These are phyloP conservation scores for Chrysopa pallens DNA, from an alignment of 1,140 invertebrate species.

Conservation along the genomic window DNA sequence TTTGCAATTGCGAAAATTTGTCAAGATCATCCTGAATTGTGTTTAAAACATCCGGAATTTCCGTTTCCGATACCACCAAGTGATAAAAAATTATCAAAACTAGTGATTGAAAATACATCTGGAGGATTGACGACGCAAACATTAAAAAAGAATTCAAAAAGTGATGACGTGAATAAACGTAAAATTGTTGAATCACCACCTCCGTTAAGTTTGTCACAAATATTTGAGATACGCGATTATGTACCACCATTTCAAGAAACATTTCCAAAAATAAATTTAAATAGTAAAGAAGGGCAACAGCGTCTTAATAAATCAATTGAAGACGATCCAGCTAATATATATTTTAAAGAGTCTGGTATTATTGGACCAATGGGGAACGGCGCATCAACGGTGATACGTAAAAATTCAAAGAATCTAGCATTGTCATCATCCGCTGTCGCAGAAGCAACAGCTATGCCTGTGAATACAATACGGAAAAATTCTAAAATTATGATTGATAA, in stretches of 20 bases:
- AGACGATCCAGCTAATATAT: constrained; percentile 15
- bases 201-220: constrained; percentile 16
- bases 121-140: too few species aligned
- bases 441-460: constrained; percentile 5
- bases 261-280: neutral
- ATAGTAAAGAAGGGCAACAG: too few species aligned
- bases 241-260: neutral
- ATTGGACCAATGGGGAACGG: constrained; percentile 22
- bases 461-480: constrained; percentile 11
- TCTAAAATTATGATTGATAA: constrained; percentile 8
- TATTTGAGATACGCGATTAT: constrained; percentile 11
- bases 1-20: neutral
- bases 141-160: too few species aligned
- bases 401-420: constrained; percentile 4
- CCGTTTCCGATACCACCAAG: constrained; percentile 2
- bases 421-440: too few species aligned
- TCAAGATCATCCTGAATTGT: neutral
- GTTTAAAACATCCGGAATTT: constrained; percentile 3
- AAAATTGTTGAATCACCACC: neutral
- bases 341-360: constrained; percentile 17
- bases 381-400: constrained; percentile 7
- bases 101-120: too few species aligned
- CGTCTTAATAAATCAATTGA: too few species aligned
- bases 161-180: too few species aligned
- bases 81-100: too few species aligned